Percentiles rank a stretch among this genome's conserved stretches.
These are phyloP conservation scores for Platypus cylindrus DNA, from an alignment of 2,888 invertebrate species.

Conservation along the genomic window DNA sequence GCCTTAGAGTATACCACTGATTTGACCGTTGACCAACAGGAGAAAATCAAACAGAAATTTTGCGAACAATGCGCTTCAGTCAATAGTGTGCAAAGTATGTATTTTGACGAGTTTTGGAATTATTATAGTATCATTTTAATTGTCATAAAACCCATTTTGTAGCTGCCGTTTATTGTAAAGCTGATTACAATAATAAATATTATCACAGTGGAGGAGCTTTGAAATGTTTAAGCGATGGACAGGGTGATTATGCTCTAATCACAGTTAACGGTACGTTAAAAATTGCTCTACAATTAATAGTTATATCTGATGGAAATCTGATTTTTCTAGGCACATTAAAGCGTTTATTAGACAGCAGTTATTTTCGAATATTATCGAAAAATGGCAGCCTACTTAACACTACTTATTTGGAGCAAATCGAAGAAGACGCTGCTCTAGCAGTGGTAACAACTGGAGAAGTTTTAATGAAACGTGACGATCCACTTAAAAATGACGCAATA, in stretches of 20 bases:
- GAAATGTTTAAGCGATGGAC: slow-evolving; percentile 40
- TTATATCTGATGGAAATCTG: too few species aligned
- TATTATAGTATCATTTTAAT: neutral
- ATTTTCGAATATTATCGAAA: slow-evolving; percentile 43
- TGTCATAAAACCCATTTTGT: slow-evolving; percentile 5
- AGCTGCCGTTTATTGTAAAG: slow-evolving; percentile 35
- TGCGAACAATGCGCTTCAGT: too few species aligned
- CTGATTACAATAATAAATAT: slow-evolving; percentile 40
- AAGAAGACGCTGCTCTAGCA: slow-evolving; percentile 8
- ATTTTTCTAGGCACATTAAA: too few species aligned
- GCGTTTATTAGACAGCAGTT: too few species aligned
- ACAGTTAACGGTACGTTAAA: slow-evolving; percentile 21
- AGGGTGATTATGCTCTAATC: slow-evolving; percentile 48
- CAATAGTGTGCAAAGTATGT: too few species aligned
- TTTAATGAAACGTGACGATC: slow-evolving; percentile 34
- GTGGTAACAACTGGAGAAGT: slow-evolving; percentile 37
- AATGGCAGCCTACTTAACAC: slow-evolving; percentile 45
- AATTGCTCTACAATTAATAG: too few species aligned
- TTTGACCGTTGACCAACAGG: too few species aligned
- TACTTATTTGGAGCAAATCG: slow-evolving; percentile 37
- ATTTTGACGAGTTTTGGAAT: neutral
- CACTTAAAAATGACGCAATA: slow-evolving; percentile 24
- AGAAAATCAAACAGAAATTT: too few species aligned
- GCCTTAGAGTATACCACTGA: slow-evolving; percentile 39
- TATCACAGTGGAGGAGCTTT: slow-evolving; percentile 50